Conservation (phyloP, 1,140 invertebrate genomes). For the Maniola jurtina region DNA sequence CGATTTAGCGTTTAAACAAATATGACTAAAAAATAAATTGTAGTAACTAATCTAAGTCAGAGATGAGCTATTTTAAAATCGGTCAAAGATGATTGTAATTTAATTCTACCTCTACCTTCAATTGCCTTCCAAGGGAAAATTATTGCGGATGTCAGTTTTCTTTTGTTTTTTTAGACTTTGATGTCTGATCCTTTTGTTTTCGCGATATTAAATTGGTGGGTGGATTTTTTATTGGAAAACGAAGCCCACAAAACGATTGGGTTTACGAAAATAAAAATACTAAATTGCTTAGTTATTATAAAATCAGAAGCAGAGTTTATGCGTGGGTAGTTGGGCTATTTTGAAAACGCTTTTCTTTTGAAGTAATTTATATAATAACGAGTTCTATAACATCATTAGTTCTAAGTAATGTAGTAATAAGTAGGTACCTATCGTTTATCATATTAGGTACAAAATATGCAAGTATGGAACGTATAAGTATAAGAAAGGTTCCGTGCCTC, state of each 20-base stretch:
- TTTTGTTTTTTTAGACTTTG: constrained; percentile 1
- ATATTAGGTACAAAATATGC: neutral
- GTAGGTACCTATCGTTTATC: too few species aligned
- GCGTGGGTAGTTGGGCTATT: too few species aligned
- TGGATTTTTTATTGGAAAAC: neutral
- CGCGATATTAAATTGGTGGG: neutral
- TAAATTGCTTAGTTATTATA: too few species aligned
- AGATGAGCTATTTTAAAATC: constrained; percentile 1
- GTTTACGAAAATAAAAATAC: too few species aligned
- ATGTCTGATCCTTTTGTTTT: constrained; percentile 1
- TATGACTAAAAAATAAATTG: too few species aligned
- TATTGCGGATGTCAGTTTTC: constrained; percentile 3
- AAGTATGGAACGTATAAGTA: too few species aligned
- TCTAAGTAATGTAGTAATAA: too few species aligned
- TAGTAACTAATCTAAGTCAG: neutral
- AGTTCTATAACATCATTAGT: neutral
- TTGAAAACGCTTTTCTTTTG: too few species aligned
- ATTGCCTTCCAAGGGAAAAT: neutral
- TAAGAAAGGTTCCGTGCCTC: too few species aligned
- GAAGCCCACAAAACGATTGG: neutral
- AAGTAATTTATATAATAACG: too few species aligned
- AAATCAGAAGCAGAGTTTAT: too few species aligned
- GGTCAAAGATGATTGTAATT: neutral
- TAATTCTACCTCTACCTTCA: neutral
- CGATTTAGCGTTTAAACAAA: too few species aligned